Conservation (phyloP, 2,888 invertebrate species). For the Zaprionus obscuricornis region DNA sequence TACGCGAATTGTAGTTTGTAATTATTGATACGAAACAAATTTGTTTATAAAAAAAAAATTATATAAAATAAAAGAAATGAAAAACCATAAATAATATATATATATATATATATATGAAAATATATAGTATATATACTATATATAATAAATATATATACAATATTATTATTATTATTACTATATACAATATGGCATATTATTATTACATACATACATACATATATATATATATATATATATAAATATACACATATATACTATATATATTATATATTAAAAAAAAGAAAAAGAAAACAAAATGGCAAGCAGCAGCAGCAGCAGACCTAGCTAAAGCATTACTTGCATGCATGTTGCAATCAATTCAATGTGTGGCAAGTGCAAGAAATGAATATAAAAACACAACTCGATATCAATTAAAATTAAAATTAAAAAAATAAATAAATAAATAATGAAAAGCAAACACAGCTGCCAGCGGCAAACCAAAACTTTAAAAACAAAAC, state of each 20-base stretch:
- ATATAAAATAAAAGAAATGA: conserved; percentile 63
- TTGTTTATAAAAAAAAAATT: conserved; percentile 72
- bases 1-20: conserved; percentile 78
- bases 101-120: conserved; percentile 40
- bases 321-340: conserved; percentile 19
- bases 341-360: conserved; percentile 30
- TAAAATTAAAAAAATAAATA: conserved; percentile 4
- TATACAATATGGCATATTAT: conserved; percentile 73
- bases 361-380: conserved; percentile 18
- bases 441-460: conserved; percentile 41
- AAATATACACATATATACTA: conserved; percentile 44
- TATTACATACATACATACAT: conserved; percentile 59
- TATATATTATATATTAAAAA: conserved; percentile 30
- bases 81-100: conserved; percentile 38
- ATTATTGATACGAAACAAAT: conserved; percentile 68
- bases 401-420: conserved; percentile 70
- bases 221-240: conserved; percentile 53
- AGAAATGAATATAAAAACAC: conserved; percentile 18
- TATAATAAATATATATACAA: conserved; percentile 51
- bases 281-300: conserved; percentile 46
- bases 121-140: conserved; percentile 52
- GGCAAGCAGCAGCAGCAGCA: conserved; percentile 43
- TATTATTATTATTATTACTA: conserved; percentile 76
- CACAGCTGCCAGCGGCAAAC: conserved; percentile 70
- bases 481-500: conserved; percentile 51